Percentiles rank a stretch among this genome's conserved stretches.
Evolutionary conservation across 2,888 invertebrate genomes (phyloP).

Genomic region (Cosmopolites sordidus): DNA sequence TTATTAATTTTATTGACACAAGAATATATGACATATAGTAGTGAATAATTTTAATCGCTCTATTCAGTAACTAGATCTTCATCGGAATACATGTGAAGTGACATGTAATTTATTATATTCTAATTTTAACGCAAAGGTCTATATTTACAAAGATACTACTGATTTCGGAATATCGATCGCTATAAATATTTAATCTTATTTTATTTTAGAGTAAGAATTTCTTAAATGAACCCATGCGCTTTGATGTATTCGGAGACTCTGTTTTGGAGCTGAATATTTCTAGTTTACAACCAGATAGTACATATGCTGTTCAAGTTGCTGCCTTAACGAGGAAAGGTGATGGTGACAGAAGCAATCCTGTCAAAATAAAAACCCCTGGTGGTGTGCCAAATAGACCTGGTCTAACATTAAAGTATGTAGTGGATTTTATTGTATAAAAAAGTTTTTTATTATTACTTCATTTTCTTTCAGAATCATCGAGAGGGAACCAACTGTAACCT

Average conservation of each 20-base stretch:
- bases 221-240: slow-evolving; percentile 82
- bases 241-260: slow-evolving; percentile 77
- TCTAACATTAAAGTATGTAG: slow-evolving; percentile 48
- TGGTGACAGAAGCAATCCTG: slow-evolving; percentile 85
- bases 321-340: slow-evolving; percentile 96
- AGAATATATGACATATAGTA: too few relatives aligned
- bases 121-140: too few relatives aligned
- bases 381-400: slow-evolving; percentile 85
- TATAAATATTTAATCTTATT: slow-evolving; percentile 3
- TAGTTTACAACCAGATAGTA: slow-evolving; percentile 91
- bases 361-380: slow-evolving; percentile 85
- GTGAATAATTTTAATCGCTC: too few relatives aligned
- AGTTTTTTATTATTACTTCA: slow-evolving; percentile 2
- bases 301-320: slow-evolving; percentile 90
- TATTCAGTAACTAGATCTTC: too few relatives aligned
- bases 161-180: too few relatives aligned
- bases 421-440: background rate
- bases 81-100: too few relatives aligned
- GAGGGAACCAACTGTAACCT: slow-evolving; percentile 80
- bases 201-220: slow-evolving; percentile 64
- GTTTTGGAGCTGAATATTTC: slow-evolving; percentile 77
- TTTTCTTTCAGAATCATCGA: slow-evolving; percentile 63
- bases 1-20: too few relatives aligned
- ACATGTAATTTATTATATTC: too few relatives aligned
- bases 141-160: too few relatives aligned